phyloP scores from a whole-genome alignment of 2,113 vertebrate genomes.

The Ellobius talpinus region DNA sequence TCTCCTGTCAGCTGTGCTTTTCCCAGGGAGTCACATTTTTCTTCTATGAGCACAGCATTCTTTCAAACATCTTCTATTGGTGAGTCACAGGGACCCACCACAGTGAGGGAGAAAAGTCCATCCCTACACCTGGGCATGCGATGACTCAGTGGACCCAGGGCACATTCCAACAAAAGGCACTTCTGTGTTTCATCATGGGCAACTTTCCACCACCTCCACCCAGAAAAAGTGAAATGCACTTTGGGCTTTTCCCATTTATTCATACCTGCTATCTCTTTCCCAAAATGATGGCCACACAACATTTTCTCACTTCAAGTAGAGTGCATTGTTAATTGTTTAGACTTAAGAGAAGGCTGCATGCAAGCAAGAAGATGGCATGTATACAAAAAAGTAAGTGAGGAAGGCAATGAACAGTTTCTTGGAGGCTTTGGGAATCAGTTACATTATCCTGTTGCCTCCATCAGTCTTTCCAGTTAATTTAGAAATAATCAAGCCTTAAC shows the following conservation, averaged over 20 bases:
- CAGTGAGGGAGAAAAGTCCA: background rate
- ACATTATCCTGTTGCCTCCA: background rate
- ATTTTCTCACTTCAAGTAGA: background rate
- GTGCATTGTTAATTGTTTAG: background rate
- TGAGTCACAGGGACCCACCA: conserved; percentile 37
- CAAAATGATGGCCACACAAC: background rate
- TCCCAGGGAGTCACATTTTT: background rate
- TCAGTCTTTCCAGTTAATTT: background rate
- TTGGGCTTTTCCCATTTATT: conserved; percentile 37
- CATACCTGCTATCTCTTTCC: background rate
- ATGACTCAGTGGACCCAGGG: background rate
- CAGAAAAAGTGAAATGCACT: background rate
- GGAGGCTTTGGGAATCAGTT: background rate
- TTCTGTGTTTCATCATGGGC: background rate
- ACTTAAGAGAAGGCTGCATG: background rate
- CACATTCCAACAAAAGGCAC: conserved; percentile 14
- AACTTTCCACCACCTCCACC: background rate
- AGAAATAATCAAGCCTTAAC: conserved; percentile 21
- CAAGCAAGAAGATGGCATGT: background rate
- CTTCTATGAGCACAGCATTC: conserved; percentile 23
- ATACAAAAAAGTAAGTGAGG: background rate
- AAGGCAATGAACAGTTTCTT: background rate
- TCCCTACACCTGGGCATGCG: background rate
- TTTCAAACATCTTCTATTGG: background rate
- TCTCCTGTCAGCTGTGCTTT: background rate